Conservation (phyloP, 2,113 vertebrate genomes). For the Percina caprodes region DNA sequence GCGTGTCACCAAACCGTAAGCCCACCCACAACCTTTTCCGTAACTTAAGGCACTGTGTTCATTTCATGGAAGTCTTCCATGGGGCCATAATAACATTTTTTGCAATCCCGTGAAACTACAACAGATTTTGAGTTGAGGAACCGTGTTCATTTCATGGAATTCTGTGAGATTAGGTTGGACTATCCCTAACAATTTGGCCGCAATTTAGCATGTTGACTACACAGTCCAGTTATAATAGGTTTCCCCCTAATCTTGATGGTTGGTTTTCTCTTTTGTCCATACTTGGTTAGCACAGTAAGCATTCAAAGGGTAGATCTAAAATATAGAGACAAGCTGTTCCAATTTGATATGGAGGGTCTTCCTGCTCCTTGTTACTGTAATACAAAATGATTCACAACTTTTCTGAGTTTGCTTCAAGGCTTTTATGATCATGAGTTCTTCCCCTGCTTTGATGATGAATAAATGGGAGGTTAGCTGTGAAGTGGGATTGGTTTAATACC, state of each 20-base stretch:
- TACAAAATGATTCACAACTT: conserved; percentile 5
- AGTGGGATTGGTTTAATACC: conserved; percentile 76
- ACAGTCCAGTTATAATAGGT: too few species aligned
- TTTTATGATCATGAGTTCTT: conserved; percentile 32
- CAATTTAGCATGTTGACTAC: too few species aligned
- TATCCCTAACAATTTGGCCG: too few species aligned
- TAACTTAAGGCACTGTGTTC: too few species aligned
- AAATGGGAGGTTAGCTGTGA: conserved; percentile 66
- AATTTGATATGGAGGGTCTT: conserved; percentile 26
- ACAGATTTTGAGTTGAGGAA: too few species aligned
- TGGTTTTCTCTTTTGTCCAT: conserved; percentile 1
- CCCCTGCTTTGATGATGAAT: conserved; percentile 63
- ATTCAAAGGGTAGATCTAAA: not conserved
- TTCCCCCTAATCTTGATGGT: not conserved
- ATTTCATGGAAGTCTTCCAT: too few species aligned
- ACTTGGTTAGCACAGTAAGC: not conserved
- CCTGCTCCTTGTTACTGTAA: not conserved
- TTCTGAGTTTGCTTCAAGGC: conserved; percentile 6
- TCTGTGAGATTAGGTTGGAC: too few species aligned
- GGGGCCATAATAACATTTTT: too few species aligned
- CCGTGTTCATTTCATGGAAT: too few species aligned
- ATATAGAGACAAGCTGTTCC: conserved; percentile 11
- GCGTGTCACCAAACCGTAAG: too few species aligned
- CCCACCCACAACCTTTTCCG: too few species aligned
- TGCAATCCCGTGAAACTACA: too few species aligned